These are phyloP conservation scores for Paracyprichromis sp. DNA, from an alignment of 2,113 vertebrate genomes.

Conservation along the genomic window DNA sequence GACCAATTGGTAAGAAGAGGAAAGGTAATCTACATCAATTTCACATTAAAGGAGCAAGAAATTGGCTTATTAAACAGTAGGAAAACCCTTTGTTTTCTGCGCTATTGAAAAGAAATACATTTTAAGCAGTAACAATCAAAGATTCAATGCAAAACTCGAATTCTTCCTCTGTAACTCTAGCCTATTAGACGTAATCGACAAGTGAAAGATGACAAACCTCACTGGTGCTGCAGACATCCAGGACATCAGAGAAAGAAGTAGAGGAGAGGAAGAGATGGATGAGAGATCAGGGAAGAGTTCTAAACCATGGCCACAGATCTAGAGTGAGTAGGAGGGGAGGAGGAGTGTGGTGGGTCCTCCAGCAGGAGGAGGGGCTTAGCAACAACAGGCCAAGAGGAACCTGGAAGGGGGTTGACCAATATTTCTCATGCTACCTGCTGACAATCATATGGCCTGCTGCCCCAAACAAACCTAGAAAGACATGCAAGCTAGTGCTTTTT, in stretches of 20 bases:
- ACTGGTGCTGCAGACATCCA: conserved; percentile 35
- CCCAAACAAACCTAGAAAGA: neutral
- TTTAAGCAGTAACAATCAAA: neutral
- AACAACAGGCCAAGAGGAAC: neutral
- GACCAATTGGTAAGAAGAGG: neutral
- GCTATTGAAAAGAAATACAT: neutral
- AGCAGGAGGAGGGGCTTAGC: conserved; percentile 38
- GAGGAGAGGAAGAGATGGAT: conserved; percentile 11
- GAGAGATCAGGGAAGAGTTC: conserved; percentile 22
- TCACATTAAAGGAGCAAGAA: neutral
- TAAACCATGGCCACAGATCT: neutral
- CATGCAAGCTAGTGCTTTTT: neutral
- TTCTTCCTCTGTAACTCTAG: neutral
- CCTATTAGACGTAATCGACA: neutral
- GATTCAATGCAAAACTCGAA: neutral
- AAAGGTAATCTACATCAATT: neutral
- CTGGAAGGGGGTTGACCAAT: neutral
- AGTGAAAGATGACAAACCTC: conserved; percentile 47
- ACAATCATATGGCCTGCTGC: neutral
- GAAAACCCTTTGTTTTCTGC: neutral
- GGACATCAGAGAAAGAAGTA: neutral
- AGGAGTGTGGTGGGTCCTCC: neutral
- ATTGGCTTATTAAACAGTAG: neutral
- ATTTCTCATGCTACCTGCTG: conserved; percentile 1
- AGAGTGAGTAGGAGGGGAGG: conserved; percentile 12